A percentile compares a stretch with the other conserved stretches of the same genome.
These are phyloP conservation scores for Irena cyanogastra DNA, from an alignment of 2,113 vertebrate species.

Conservation along the genomic window DNA sequence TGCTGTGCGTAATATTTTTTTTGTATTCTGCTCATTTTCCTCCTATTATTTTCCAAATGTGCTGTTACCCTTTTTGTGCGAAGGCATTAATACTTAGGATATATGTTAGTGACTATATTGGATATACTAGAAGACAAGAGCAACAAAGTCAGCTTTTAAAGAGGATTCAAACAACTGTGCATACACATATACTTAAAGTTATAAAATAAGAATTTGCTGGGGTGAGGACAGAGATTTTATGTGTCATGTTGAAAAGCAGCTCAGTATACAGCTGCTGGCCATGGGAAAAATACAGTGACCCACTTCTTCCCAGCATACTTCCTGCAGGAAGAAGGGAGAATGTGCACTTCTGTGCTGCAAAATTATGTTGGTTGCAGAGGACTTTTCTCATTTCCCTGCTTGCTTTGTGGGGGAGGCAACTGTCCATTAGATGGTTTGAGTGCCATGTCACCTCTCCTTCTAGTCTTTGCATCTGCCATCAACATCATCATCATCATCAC, in stretches of 20 bases:
- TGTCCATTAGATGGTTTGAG: neutral
- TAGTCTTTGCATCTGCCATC: neutral
- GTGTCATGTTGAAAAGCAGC: neutral
- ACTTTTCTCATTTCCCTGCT: neutral
- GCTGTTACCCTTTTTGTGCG: neutral
- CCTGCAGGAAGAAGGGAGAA: neutral
- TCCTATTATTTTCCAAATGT: neutral
- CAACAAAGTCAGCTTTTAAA: neutral
- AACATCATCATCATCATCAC: neutral
- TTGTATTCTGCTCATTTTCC: neutral
- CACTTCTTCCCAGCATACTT: neutral
- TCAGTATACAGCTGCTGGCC: neutral
- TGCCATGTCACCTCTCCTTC: neutral
- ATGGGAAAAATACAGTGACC: neutral
- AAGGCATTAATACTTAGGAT: neutral
- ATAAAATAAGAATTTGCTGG: neutral
- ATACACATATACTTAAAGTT: neutral
- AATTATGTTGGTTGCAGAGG: neutral
- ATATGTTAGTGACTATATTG: neutral
- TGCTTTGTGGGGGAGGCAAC: neutral
- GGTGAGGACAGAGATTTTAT: neutral
- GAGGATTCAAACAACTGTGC: neutral
- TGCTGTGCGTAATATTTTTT: slow-evolving; percentile 73
- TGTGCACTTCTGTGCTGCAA: neutral
- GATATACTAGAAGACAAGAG: neutral